Evolutionary conservation across 2,888 invertebrate genomes (phyloP), one percentile per base, ranked within the genome.

Genomic region (Gymnosoma rotundatum): DNA sequence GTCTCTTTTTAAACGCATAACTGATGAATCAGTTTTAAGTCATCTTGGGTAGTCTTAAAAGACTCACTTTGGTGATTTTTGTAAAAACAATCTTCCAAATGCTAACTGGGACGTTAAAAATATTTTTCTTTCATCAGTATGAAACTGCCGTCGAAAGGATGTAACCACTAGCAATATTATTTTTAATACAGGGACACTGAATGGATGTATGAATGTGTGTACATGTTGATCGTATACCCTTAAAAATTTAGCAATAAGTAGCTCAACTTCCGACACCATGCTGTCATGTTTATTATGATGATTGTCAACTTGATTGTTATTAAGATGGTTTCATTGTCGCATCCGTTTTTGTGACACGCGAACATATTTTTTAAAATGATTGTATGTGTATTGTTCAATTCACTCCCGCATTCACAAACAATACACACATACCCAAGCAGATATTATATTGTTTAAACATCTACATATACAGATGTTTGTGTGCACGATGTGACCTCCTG

Each of bases 201-300:
- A 42, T 14, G 45, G 16, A n/a, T 48, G 45, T 1, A 12, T 42
- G 38, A 18, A 9, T 38, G 52, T 74, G 36, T 54, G 25, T 6
- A 50, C n/a, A 66, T 63, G 54, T 45, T 45, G 1, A 18, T 52
- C n/a, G 63, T 67, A 69, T 52, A n/a, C 20, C 50, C 67, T 66
- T 69, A 80, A 73, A 84, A 60, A 81, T 84, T 84, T 69, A 81
- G 56, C 70, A 64, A 81, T 78, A 84, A 84, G 84, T 84, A 78
- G 84, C 84, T 81, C 74, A 74, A 84, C 84, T 78, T 84, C 84
- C 84, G 84, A 78, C 84, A 84, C 81, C 73, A 81, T 81, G 61
- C 81, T 84, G 84, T 84, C 81, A 84, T 84, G 84, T 84, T 84
- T 84, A 81, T 84, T 69, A 74, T 81, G 81, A 84, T 78, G 80